phyloP scores from a whole-genome alignment of 2,797 vertebrate species.

The Odontamblyopus rebecca region DNA sequence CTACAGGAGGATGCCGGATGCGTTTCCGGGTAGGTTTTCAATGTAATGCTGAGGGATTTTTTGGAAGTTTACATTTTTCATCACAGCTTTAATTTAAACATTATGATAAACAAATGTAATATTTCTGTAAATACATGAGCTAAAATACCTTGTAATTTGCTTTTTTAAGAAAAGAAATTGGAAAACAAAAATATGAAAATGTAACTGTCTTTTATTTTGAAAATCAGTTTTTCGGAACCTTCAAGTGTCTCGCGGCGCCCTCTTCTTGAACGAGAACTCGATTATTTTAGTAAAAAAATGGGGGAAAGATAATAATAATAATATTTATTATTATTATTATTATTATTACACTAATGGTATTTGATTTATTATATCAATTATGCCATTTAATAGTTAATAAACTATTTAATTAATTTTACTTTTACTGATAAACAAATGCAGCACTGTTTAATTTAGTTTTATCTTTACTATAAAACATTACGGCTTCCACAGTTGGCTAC shows the following conservation, averaged over 20 bases:
- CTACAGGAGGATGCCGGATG: too few relatives aligned
- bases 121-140: not conserved
- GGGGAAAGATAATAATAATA: too few relatives aligned
- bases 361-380: too few relatives aligned
- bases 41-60: conserved; percentile 9
- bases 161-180: not conserved
- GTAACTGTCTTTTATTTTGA: not conserved
- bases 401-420: too few relatives aligned
- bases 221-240: not conserved
- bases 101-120: not conserved
- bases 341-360: too few relatives aligned
- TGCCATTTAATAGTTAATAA: too few relatives aligned
- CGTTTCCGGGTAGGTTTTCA: conserved; percentile 6
- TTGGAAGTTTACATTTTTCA: not conserved
- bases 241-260: not conserved
- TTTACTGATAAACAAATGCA: too few relatives aligned
- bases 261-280: not conserved
- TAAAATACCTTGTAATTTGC: not conserved
- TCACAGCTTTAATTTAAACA: not conserved
- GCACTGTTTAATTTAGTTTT: too few relatives aligned
- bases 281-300: too few relatives aligned
- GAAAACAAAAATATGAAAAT: not conserved
- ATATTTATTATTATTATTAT: too few relatives aligned
- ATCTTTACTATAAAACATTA: too few relatives aligned
- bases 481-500: too few relatives aligned